Percentiles rank a stretch among this genome's conserved stretches.
Evolutionary conservation across 1,140 invertebrate species (phyloP).

Genomic region (Bombus impatiens): DNA sequence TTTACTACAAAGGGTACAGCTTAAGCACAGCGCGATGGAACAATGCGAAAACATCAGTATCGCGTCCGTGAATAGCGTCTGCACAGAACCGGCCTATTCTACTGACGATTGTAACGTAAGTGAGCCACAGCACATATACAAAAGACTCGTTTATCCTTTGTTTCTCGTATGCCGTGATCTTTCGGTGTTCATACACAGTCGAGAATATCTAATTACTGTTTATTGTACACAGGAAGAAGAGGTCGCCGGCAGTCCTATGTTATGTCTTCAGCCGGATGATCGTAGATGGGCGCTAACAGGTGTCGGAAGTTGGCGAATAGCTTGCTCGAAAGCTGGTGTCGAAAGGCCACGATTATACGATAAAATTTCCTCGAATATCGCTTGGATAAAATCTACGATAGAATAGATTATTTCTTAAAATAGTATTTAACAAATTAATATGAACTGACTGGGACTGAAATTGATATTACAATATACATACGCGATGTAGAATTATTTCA

Average conservation of each 20-base stretch:
- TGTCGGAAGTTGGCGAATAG: slow-evolving; percentile 91
- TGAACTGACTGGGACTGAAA: slow-evolving; percentile 38
- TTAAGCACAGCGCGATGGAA: slow-evolving; percentile 89
- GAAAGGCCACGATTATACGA: slow-evolving; percentile 91
- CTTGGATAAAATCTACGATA: slow-evolving; percentile 90
- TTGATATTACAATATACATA: slow-evolving; percentile 32
- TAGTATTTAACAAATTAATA: slow-evolving; percentile 34
- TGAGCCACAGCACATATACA: not conserved
- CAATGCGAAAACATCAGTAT: slow-evolving; percentile 93
- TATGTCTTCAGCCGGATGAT: slow-evolving; percentile 86
- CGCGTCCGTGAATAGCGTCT: slow-evolving; percentile 90
- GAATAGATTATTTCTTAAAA: slow-evolving; percentile 53
- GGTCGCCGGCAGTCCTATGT: slow-evolving; percentile 92
- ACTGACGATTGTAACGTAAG: slow-evolving; percentile 91
- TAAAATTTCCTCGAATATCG: slow-evolving; percentile 89
- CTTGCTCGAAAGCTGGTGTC: slow-evolving; percentile 87
- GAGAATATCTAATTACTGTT: not conserved
- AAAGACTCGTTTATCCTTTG: not conserved
- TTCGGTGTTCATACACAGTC: not conserved
- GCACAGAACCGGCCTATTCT: slow-evolving; percentile 90
- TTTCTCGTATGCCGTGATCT: not conserved
- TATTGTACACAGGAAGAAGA: slow-evolving; percentile 88
- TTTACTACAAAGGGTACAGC: slow-evolving; percentile 89
- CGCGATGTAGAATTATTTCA: not conserved
- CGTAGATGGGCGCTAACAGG: slow-evolving; percentile 89